Base-by-base conservation (phyloP, 2,797 vertebrate genomes). In the Danio choprae region DNA sequence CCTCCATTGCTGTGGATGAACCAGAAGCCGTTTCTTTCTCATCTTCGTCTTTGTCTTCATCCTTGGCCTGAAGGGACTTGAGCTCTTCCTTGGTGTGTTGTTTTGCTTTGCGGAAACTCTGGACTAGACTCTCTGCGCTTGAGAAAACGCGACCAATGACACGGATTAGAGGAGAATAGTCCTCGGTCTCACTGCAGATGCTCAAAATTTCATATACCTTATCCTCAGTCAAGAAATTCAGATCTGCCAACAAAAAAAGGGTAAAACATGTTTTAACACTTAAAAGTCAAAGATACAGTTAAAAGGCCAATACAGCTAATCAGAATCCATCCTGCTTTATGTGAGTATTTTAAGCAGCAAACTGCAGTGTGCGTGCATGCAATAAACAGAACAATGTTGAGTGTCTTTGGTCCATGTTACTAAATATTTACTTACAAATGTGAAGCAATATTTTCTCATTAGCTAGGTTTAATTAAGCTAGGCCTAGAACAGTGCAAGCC, bases 21-120 rank as follows among this genome's bases (percentile, higher is more conserved):
- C 92, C 94, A 0, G 94, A 94, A 58, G 89, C 91, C 55, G 92
- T 93, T 51, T 88, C 95, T 82, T 95, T 94, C 85, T 96, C 95
- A 64, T 95, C 95, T 89, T 96, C 95, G 84, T 96, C 95, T 83
- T 99, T 99, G 89, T 99, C 98, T 91, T 99, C 98, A n/a, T 99
- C 98, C 85, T 99, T 99, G 78, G 92, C 96, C 87, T 99, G 98
- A 81, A 98, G 95, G 56, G 96, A 95, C 83, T 96, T 99, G 51
- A 91, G 92, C 84, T 94, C 93, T 87, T 96, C 94, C 84, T 95
- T 90, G 5, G 92, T 90, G 63, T 94, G 91, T 55, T 94, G 92
- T 63, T 95, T 95, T 55, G 94, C 93, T 87, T 95, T 97, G 82
- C 95, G 93, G 88, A 99, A 99, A 89, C 98, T 99, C 88, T 95